Evolutionary conservation across 2,888 invertebrate species (phyloP).

Genomic region (Serripes groenlandicus): DNA sequence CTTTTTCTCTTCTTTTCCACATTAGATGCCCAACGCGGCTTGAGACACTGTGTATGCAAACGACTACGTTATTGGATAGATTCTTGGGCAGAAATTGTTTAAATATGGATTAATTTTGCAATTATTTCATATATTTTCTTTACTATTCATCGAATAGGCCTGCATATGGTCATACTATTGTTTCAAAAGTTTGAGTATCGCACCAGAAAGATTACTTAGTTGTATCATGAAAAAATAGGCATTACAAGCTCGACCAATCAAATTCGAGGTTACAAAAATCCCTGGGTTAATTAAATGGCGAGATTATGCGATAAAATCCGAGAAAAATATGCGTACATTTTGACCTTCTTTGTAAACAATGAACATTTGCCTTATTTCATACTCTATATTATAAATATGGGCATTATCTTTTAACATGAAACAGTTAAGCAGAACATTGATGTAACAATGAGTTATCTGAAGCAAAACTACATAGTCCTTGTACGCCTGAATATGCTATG

Average conservation of each 20-base stretch:
- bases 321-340: too few species aligned
- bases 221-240: constrained; percentile 52
- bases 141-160: constrained; percentile 9
- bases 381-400: too few species aligned
- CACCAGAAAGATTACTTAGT: constrained; percentile 42
- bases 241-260: constrained; percentile 55
- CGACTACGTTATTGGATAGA: constrained; percentile 65
- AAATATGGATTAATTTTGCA: background rate
- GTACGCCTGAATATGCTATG: too few species aligned
- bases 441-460: too few species aligned
- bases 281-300: constrained; percentile 27
- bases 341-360: too few species aligned
- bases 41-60: constrained; percentile 56
- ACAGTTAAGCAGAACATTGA: too few species aligned
- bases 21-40: constrained; percentile 62
- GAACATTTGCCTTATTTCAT: too few species aligned
- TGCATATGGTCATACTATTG: background rate
- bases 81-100: constrained; percentile 40
- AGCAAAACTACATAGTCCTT: too few species aligned
- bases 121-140: constrained; percentile 8
- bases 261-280: constrained; percentile 47
- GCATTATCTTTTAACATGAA: too few species aligned
- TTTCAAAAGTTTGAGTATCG: constrained; percentile 24
- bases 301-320: constrained; percentile 33
- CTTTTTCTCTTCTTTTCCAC: constrained; percentile 30